phyloP scores from a whole-genome alignment of 2,113 vertebrate species.

The Microcebus ravelobensis region DNA sequence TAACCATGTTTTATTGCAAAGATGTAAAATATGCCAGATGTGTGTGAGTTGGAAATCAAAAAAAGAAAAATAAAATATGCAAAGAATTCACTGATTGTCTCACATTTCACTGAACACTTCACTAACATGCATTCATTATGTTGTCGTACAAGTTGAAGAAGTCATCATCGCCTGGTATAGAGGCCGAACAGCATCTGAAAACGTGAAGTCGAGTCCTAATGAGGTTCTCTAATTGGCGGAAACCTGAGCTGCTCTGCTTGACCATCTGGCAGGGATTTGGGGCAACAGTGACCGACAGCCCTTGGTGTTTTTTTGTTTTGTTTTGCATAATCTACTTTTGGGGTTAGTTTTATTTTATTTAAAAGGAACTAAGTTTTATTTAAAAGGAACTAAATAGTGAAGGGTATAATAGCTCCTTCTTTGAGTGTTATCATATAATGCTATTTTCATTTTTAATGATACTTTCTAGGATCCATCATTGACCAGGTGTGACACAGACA shows the following conservation, averaged over 20 bases:
- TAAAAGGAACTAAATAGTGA: background rate
- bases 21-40: constrained; percentile 99
- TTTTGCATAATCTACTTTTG: background rate
- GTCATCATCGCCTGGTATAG: background rate
- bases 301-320: background rate
- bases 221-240: background rate
- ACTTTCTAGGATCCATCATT: background rate
- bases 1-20: constrained; percentile 99
- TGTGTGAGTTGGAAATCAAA: constrained; percentile 97
- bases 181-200: background rate
- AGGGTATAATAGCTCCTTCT: background rate
- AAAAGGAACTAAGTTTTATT: background rate
- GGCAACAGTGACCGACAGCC: background rate
- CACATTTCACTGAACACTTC: constrained; percentile 73
- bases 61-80: constrained; percentile 99
- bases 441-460: background rate
- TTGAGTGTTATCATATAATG: background rate
- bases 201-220: background rate
- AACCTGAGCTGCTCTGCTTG: background rate
- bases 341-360: background rate
- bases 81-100: constrained; percentile 94
- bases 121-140: background rate
- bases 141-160: constrained; percentile 55
- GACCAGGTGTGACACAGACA: background rate
- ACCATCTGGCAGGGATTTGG: constrained; percentile 43